Percentiles rank a stretch among this genome's conserved stretches.
Conservation (phyloP, 2,797 vertebrate genomes). For the Gymnodraco acuticeps region DNA sequence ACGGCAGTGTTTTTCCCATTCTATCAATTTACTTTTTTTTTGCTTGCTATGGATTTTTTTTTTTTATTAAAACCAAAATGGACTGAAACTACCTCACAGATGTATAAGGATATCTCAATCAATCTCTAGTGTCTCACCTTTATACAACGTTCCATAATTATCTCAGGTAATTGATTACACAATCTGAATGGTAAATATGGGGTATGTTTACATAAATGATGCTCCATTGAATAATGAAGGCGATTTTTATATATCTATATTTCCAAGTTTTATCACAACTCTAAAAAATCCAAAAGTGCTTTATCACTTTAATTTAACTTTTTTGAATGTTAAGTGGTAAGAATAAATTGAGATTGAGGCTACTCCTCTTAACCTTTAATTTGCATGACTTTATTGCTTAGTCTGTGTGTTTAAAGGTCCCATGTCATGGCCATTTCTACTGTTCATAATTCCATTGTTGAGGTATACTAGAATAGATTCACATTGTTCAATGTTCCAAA, state of each 20-base stretch:
- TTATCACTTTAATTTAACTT: no score
- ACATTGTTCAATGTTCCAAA: no score
- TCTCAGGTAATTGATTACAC: background rate
- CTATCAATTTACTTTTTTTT: conserved; percentile 12
- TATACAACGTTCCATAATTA: conserved; percentile 18
- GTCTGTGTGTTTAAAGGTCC: background rate
- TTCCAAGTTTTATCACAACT: no score
- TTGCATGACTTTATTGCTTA: background rate
- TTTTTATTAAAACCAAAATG: conserved; percentile 29
- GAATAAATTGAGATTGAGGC: background rate
- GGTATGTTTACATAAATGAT: no score
- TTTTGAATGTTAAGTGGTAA: background rate
- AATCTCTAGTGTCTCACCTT: conserved; percentile 12
- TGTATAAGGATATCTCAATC: conserved; percentile 23
- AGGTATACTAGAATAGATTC: no score
- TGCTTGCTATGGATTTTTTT: conserved; percentile 3
- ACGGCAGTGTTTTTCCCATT: background rate
- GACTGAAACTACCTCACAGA: conserved; percentile 20
- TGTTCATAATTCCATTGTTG: no score
- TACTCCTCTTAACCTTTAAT: background rate
- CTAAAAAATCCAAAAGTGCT: no score
- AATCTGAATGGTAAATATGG: background rate
- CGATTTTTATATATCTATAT: no score
- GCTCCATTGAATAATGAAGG: no score
- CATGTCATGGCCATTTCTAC: no score